Conservation (phyloP, 2,888 invertebrate genomes). For the Morinoia aosen region DNA sequence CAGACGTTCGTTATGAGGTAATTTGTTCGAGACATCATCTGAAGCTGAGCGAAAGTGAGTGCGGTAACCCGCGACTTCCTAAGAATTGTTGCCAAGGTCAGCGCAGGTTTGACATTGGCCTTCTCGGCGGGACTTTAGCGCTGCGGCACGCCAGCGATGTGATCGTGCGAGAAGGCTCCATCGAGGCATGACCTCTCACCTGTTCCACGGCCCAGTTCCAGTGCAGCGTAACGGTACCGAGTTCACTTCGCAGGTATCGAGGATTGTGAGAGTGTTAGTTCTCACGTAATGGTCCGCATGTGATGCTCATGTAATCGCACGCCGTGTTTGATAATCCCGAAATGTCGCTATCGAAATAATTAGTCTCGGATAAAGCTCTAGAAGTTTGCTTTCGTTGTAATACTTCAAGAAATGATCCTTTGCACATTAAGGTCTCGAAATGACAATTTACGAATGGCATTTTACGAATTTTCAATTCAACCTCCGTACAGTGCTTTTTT, state of each 20-base stretch:
- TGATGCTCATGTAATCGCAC: too few species aligned
- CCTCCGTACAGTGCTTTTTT: too few species aligned
- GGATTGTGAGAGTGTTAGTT: too few species aligned
- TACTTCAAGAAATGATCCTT: too few species aligned
- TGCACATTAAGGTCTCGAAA: too few species aligned
- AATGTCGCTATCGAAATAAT: too few species aligned
- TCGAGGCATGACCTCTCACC: slow-evolving; percentile 17
- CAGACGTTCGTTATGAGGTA: neutral
- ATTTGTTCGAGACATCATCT: neutral
- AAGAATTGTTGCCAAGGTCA: neutral
- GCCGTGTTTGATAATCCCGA: too few species aligned
- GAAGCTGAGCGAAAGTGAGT: neutral
- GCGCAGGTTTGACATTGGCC: slow-evolving; percentile 32
- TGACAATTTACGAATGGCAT: too few species aligned
- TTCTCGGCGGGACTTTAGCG: neutral
- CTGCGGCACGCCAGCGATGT: neutral
- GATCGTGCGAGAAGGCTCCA: neutral
- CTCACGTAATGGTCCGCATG: too few species aligned
- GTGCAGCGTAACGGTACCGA: neutral
- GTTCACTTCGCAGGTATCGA: neutral
- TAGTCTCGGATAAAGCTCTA: too few species aligned
- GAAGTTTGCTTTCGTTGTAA: too few species aligned
- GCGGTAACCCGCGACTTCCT: neutral
- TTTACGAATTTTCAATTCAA: too few species aligned
- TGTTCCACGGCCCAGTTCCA: neutral